phyloP scores from a whole-genome alignment of 2,797 vertebrate genomes.

The Xiphorhynchus erythropygius region DNA sequence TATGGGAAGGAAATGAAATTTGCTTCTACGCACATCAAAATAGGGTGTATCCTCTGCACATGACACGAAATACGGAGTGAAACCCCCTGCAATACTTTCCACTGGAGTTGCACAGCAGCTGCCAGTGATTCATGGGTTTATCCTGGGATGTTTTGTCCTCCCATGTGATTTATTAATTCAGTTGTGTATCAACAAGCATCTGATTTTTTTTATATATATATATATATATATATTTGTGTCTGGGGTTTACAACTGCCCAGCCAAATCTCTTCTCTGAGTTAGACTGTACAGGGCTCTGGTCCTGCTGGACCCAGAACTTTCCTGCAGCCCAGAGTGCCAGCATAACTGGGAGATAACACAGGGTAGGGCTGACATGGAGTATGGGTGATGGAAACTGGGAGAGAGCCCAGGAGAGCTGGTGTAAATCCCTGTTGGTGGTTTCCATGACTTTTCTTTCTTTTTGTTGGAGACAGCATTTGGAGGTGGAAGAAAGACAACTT shows the following conservation, averaged over 20 bases:
- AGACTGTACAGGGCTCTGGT: not conserved
- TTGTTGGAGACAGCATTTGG: not conserved
- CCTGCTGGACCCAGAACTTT: not conserved
- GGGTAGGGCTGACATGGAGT: not conserved
- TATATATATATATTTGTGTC: not conserved
- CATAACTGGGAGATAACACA: not conserved
- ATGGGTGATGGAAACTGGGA: not conserved
- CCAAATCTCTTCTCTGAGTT: not conserved
- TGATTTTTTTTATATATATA: conserved; percentile 13
- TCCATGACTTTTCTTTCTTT: not conserved
- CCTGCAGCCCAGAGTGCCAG: not conserved
- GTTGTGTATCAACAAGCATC: not conserved
- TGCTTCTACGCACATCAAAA: not conserved
- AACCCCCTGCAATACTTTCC: conserved; percentile 30
- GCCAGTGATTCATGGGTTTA: conserved; percentile 31
- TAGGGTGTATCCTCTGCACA: not conserved
- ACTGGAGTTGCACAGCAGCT: conserved; percentile 9
- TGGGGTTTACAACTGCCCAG: not conserved
- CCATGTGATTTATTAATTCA: not conserved
- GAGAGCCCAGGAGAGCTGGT: not conserved
- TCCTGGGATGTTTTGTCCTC: not conserved
- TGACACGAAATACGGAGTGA: not conserved
- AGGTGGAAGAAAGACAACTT: not conserved
- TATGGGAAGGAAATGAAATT: conserved; percentile 63
- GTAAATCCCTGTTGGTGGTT: not conserved